phyloP scores from a whole-genome alignment of 2,888 invertebrate species.

The Tribolium freemani region DNA sequence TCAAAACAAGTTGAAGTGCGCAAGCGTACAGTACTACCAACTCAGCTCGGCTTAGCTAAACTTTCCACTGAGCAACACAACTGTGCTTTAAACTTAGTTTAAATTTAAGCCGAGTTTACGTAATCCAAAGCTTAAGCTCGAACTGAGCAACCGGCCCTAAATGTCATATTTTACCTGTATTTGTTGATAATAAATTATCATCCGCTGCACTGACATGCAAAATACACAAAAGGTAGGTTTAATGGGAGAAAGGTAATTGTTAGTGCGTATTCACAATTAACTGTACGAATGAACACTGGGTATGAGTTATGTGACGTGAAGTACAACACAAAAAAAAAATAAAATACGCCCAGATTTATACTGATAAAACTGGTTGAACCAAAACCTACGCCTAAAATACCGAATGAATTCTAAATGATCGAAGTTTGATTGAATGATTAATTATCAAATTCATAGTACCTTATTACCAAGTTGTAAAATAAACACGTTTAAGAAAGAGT shows the following conservation, averaged over 20 bases:
- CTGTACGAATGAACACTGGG: conserved; percentile 6
- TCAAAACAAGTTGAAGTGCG: too few species aligned
- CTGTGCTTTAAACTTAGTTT: too few species aligned
- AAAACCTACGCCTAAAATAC: conserved; percentile 7
- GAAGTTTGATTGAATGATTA: background rate
- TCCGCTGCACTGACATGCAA: conserved; percentile 12
- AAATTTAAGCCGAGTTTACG: too few species aligned
- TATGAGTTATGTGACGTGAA: background rate
- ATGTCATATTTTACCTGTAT: background rate
- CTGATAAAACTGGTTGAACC: conserved; percentile 10
- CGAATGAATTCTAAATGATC: conserved; percentile 12
- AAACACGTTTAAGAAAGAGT: conserved; percentile 30
- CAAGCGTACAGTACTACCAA: too few species aligned
- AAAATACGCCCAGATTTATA: conserved; percentile 15
- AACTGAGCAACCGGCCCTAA: too few species aligned
- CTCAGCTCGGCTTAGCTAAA: too few species aligned
- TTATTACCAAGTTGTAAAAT: background rate
- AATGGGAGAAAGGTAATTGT: conserved; percentile 42
- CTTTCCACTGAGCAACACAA: too few species aligned
- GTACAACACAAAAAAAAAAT: conserved; percentile 11
- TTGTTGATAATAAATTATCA: background rate
- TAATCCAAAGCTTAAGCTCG: too few species aligned
- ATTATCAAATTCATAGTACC: conserved; percentile 27
- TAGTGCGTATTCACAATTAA: conserved; percentile 16
- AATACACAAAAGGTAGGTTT: conserved; percentile 35